Conservation (phyloP, 1,140 invertebrate genomes). For the Eumaeus atala region DNA sequence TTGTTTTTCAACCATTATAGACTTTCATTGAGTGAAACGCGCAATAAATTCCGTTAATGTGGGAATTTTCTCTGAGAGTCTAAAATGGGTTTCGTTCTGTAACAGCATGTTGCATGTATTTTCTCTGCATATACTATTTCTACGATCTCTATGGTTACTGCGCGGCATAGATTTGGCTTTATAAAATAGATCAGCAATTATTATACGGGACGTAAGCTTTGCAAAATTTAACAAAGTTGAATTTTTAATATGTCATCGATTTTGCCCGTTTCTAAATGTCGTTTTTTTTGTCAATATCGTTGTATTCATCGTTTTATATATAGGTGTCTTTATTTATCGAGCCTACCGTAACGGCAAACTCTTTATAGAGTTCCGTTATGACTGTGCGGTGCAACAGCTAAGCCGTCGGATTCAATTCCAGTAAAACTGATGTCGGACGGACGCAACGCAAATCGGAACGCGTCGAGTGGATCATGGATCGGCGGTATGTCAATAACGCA, state of each 20-base stretch:
- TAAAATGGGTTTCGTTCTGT: slow-evolving; percentile 38
- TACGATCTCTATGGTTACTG: slow-evolving; percentile 75
- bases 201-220: slow-evolving; percentile 49
- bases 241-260: slow-evolving; percentile 33
- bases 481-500: slow-evolving; percentile 70
- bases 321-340: slow-evolving; percentile 45
- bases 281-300: slow-evolving; percentile 56
- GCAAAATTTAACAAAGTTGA: slow-evolving; percentile 40
- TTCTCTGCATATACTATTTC: slow-evolving; percentile 61
- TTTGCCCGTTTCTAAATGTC: slow-evolving; percentile 57
- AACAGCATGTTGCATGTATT: slow-evolving; percentile 63
- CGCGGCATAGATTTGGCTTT: slow-evolving; percentile 72
- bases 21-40: slow-evolving; percentile 29
- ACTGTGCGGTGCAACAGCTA: slow-evolving; percentile 53
- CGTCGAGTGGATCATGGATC: slow-evolving; percentile 62
- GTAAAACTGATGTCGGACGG: slow-evolving; percentile 70
- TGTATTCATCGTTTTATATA: slow-evolving; percentile 58
- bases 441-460: slow-evolving; percentile 56
- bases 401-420: slow-evolving; percentile 70
- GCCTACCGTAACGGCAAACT: slow-evolving; percentile 54
- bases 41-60: neutral
- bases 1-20: slow-evolving; percentile 38
- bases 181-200: slow-evolving; percentile 51
- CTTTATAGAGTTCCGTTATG: slow-evolving; percentile 23
- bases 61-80: slow-evolving; percentile 33